Base-by-base conservation (phyloP, 2,113 vertebrate genomes). In the Trogon surrucura region DNA sequence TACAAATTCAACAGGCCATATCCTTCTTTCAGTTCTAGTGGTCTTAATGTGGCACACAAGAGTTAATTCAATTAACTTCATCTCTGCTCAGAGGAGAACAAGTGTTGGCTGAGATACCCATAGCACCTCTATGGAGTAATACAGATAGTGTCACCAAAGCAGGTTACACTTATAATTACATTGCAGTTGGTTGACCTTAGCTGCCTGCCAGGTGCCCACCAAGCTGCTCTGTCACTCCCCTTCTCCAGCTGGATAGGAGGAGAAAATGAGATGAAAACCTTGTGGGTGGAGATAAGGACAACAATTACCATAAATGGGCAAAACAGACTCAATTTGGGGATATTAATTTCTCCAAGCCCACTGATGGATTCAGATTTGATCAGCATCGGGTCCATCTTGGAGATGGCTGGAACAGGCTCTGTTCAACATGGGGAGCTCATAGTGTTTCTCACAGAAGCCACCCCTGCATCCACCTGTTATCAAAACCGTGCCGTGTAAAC, bases 91-190 rank as follows among this genome's bases (percentile, higher is more conserved):
- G 29, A 36, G 26, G 66, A 84, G 56, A 84, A 13, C 34, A 48
- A 44, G 25, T 56, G 16, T 56, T 87, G 73, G 29, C 71, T 38
- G 9, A 74, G 38, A 21, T 20, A 53, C 6, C 22, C 11, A n/a
- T 1, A 87, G 45, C 75, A 75, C 25, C 29, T 64, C 61, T 47
- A 18, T 61, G 32, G 45, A 81, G 65, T 94, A 90, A 91, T 93
- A 69, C 18, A 20, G 88, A 84, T 56, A 62, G 67, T 93, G 80
- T 84, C 77, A 92, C 60, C 85, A 85, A 96, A 85, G 60, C 38
- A 95, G 44, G 58, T 85, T 95, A 66, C 32, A 18, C 45, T 89
- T 70, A 72, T 93, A 96, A 97, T 95, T 96, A 84, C 91, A 5
- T 38, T 29, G 29, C 3, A 2, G 47, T 62, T 51, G 45, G 26